These are phyloP conservation scores for Podilymbus podiceps DNA, from an alignment of 2,113 vertebrate genomes.

Conservation along the genomic window DNA sequence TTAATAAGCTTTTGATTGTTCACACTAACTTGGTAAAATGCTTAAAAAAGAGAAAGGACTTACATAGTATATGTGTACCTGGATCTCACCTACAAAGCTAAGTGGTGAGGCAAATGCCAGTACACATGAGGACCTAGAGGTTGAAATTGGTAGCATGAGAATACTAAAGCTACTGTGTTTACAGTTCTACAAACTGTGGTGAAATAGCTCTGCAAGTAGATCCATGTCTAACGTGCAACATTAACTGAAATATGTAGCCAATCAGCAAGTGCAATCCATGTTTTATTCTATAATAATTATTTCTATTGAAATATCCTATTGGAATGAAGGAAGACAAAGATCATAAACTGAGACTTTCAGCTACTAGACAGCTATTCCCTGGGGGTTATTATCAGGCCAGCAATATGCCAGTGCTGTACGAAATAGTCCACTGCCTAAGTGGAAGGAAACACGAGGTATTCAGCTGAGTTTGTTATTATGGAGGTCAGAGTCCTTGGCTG, in stretches of 20 bases:
- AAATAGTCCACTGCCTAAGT: not conserved
- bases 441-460: not conserved
- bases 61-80: fast-evolving
- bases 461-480: not conserved
- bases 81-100: not conserved
- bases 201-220: not conserved
- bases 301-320: not conserved
- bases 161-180: not conserved
- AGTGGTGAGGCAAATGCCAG: not conserved
- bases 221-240: not conserved
- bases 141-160: not conserved
- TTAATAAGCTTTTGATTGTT: not conserved
- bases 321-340: not conserved
- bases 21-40: not conserved
- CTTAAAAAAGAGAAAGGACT: not conserved
- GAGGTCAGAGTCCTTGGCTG: not conserved
- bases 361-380: not conserved
- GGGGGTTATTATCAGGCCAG: not conserved
- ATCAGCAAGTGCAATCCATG: not conserved
- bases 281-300: not conserved
- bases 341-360: not conserved
- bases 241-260: not conserved
- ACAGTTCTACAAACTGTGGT: not conserved
- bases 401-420: not conserved
- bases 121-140: not conserved